phyloP scores from a whole-genome alignment of 2,113 vertebrate species.

The Passerina amoena region DNA sequence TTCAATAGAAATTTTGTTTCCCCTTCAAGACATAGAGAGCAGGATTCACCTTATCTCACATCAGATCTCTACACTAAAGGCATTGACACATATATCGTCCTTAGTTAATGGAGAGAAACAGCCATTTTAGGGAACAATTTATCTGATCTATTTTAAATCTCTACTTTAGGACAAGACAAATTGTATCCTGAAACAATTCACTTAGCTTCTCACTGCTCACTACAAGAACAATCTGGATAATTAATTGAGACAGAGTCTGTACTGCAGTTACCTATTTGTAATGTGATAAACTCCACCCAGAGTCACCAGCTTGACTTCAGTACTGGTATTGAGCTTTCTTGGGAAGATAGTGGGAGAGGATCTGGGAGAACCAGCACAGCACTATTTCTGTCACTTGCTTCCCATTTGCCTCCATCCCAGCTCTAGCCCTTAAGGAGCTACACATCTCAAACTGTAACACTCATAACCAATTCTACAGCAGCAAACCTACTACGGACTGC shows the following conservation, averaged over 20 bases:
- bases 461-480: background rate
- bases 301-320: background rate
- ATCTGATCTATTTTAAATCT: background rate
- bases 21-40: background rate
- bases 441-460: background rate
- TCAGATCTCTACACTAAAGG: background rate
- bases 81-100: background rate
- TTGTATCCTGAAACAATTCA: background rate
- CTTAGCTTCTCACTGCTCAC: background rate
- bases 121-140: background rate
- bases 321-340: background rate
- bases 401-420: background rate
- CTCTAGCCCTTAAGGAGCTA: background rate
- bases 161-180: background rate
- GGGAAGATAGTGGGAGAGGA: background rate
- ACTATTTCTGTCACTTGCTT: background rate
- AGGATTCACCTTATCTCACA: background rate
- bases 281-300: background rate
- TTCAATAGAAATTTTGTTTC: background rate
- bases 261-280: background rate
- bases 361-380: background rate
- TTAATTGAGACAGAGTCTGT: background rate
- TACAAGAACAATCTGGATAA: background rate
- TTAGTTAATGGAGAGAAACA: background rate
- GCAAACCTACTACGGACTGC: background rate